These are phyloP conservation scores for Conops quadrifasciatus DNA, from an alignment of 2,888 invertebrate genomes.

Conservation along the genomic window DNA sequence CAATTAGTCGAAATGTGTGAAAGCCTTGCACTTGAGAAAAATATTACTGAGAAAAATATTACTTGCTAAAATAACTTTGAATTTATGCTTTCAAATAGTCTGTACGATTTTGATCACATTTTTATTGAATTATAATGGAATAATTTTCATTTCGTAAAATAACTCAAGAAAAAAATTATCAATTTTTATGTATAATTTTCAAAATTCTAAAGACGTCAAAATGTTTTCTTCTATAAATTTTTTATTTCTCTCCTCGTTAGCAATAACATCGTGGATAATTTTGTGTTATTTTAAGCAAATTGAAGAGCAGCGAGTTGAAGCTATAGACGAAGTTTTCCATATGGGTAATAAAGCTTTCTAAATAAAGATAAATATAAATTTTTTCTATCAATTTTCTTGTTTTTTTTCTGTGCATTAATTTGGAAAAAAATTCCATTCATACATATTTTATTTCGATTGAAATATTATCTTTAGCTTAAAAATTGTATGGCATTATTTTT, in stretches of 20 bases:
- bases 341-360: conserved; percentile 22
- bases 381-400: conserved; percentile 3
- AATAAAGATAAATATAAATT: not conserved
- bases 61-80: not conserved
- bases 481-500: not conserved
- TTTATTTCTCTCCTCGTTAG: conserved; percentile 45
- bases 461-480: not conserved
- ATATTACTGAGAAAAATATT: not conserved
- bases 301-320: conserved; percentile 35
- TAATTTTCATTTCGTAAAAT: conserved; percentile 6
- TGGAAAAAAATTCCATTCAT: not conserved
- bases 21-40: not conserved
- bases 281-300: conserved; percentile 46
- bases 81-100: not conserved
- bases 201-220: conserved; percentile 40
- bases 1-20: too few relatives aligned
- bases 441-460: not conserved
- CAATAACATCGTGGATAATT: conserved; percentile 45
- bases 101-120: not conserved
- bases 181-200: conserved; percentile 29
- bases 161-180: conserved; percentile 25
- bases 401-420: not conserved
- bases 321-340: conserved; percentile 8
- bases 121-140: not conserved
- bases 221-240: conserved; percentile 46